Evolutionary conservation across 2,113 vertebrate genomes (phyloP), one percentile per base, ranked within the genome.

Genomic region (Anolis sagrei): DNA sequence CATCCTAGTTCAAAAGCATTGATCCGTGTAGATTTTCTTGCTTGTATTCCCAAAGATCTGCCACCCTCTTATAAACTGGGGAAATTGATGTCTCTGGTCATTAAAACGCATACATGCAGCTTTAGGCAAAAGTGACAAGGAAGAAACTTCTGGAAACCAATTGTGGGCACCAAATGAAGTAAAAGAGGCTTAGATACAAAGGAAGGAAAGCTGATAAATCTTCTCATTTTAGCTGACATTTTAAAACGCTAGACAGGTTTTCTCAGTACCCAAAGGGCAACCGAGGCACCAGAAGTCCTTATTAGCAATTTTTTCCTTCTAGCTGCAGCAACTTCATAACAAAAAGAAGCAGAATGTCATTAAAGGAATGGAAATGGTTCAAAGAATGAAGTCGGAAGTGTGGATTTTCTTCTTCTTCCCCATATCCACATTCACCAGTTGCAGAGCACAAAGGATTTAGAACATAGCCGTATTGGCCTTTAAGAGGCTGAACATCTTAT

Each of bases 401-500:
- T 86, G 58, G 77, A 29, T 61, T 77, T 77, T 29, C 27, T 25
- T 36, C 18, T 14, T 34, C 23, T 36, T 36, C 36, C 74, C 70
- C 54, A 81, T 48, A 8, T 29, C 83, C 34, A 0, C 86, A 86
- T 72, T 6, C 48, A 91, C 78, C 82, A 1, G 1, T 76, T 79
- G 16, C 27, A 36, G 21, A 80, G 83, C 21, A 5, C 66, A 23
- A 58, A 83, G 81, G 89, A 88, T 92, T 88, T 87, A 80, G 85
- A 84, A 88, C 76, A 86, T 76, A 88, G 76, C 58, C 78, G 74
- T 77, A 68, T 49, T 49, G 82, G 89, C 84, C 85, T 92, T 87
- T 88, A 83, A 83, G 90, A 70, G 54, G 87, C 79, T 81, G 79
- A 85, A 58, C 74, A 58, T 92, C 83, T 91, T 84, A 89, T 91